phyloP scores from a whole-genome alignment of 1,140 invertebrate species.

The Aphaenogaster floridana region DNA sequence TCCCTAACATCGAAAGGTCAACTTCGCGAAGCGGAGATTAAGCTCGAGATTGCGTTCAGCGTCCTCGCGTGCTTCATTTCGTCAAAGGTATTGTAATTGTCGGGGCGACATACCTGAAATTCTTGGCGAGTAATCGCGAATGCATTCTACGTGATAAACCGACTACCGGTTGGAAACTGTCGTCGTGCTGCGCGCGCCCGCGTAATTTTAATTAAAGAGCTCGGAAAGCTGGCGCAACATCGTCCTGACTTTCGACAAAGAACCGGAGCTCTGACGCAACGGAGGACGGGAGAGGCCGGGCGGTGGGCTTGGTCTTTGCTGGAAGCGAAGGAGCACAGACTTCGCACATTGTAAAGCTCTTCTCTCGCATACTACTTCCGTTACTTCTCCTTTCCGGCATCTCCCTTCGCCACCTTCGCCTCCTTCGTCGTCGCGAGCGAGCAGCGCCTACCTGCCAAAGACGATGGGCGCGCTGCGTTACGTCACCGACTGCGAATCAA shows the following conservation, averaged over 20 bases:
- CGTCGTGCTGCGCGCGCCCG: conserved; percentile 46
- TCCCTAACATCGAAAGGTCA: conserved; percentile 35
- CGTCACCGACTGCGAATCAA: conserved; percentile 82
- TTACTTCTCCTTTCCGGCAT: not conserved
- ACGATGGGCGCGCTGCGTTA: conserved; percentile 75
- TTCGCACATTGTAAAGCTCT: conserved; percentile 59
- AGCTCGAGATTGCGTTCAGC: conserved; percentile 49
- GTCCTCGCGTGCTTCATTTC: conserved; percentile 48
- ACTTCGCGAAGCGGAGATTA: conserved; percentile 45
- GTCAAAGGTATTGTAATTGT: conserved; percentile 57
- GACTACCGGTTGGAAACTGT: conserved; percentile 61
- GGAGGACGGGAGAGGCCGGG: not conserved
- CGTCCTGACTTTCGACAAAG: conserved; percentile 70
- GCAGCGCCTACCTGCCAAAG: conserved; percentile 61
- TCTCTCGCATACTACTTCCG: conserved; percentile 49
- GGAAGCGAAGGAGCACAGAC: conserved; percentile 54
- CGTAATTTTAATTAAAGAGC: conserved; percentile 79
- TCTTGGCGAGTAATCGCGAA: conserved; percentile 56
- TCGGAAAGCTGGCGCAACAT: conserved; percentile 72
- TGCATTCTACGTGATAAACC: conserved; percentile 61
- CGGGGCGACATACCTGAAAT: conserved; percentile 48
- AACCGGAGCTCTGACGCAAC: conserved; percentile 52
- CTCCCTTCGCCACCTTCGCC: not conserved
- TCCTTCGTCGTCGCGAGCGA: conserved; percentile 44
- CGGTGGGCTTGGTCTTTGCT: conserved; percentile 52